Evolutionary conservation across 2,113 vertebrate species (phyloP).

Genomic region (Hemicordylus capensis): DNA sequence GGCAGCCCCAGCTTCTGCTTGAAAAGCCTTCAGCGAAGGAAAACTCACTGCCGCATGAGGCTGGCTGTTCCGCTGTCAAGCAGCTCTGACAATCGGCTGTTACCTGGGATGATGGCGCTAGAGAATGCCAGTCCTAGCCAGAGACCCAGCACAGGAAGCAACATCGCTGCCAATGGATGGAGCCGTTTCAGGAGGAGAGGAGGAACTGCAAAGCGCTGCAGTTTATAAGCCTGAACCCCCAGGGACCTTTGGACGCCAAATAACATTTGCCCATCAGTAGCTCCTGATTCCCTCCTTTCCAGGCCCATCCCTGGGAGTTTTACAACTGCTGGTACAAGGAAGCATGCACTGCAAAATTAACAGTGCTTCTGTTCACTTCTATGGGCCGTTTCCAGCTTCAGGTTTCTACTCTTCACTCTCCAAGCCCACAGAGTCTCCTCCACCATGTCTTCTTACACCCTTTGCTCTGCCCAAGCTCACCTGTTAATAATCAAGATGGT

Average conservation of each 20-base stretch:
- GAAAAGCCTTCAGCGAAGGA: too few species aligned
- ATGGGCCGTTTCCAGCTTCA: too few species aligned
- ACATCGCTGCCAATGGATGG: not conserved
- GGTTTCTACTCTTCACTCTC: not conserved
- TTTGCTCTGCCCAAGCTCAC: too few species aligned
- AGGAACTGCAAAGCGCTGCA: not conserved
- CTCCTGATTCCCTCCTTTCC: not conserved
- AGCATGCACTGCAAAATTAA: not conserved
- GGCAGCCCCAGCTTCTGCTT: too few species aligned
- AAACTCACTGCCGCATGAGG: too few species aligned
- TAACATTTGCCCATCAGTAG: not conserved
- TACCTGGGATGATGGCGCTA: slow-evolving; percentile 4
- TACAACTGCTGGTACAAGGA: not conserved
- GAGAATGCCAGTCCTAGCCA: not conserved
- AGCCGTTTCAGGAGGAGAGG: rapidly evolving
- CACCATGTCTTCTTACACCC: not conserved
- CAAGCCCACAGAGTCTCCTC: not conserved
- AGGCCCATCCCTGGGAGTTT: too few species aligned
- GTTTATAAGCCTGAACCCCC: not conserved
- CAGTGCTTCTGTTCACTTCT: too few species aligned
- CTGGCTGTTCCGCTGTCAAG: too few species aligned
- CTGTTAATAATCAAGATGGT: too few species aligned
- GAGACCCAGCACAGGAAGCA: not conserved
- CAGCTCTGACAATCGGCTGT: not conserved
- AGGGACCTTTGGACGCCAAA: slow-evolving; percentile 3